Conservation (phyloP, 2,888 invertebrate species). For the Drosophila anomalipes region DNA sequence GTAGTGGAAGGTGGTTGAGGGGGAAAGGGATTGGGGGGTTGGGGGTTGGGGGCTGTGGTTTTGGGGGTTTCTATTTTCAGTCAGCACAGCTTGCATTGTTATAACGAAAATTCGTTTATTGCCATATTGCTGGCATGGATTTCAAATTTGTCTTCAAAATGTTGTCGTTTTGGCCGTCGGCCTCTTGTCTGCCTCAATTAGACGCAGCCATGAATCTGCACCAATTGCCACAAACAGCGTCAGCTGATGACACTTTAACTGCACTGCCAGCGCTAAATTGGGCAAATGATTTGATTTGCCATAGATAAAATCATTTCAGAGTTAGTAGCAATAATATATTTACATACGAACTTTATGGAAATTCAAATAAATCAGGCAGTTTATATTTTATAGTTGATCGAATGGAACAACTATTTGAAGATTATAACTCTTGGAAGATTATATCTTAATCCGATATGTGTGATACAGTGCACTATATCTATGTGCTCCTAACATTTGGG, state of each 20-base stretch:
- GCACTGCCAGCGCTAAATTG: neutral
- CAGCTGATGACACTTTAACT: neutral
- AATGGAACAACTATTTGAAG: neutral
- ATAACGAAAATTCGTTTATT: slow-evolving; percentile 71
- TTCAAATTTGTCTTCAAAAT: slow-evolving; percentile 59
- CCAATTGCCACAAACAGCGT: neutral
- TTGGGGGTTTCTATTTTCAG: slow-evolving; percentile 16
- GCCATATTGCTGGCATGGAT: slow-evolving; percentile 59
- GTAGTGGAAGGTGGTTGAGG: neutral
- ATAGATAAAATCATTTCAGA: neutral
- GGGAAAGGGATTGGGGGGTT: neutral
- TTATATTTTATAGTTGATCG: neutral
- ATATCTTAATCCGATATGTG: neutral
- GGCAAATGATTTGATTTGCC: neutral
- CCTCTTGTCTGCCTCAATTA: slow-evolving; percentile 31
- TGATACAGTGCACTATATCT: too few relatives aligned
- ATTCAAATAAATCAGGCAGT: neutral
- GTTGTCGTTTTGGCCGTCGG: slow-evolving; percentile 15
- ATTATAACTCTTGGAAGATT: neutral
- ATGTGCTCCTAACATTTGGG: neutral
- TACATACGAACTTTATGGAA: neutral
- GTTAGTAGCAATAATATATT: neutral
- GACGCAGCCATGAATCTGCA: slow-evolving; percentile 20
- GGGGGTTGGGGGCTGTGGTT: neutral
- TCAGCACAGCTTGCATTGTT: slow-evolving; percentile 43